phyloP scores from a whole-genome alignment of 2,113 vertebrate genomes.

The Myocastor coypus region DNA sequence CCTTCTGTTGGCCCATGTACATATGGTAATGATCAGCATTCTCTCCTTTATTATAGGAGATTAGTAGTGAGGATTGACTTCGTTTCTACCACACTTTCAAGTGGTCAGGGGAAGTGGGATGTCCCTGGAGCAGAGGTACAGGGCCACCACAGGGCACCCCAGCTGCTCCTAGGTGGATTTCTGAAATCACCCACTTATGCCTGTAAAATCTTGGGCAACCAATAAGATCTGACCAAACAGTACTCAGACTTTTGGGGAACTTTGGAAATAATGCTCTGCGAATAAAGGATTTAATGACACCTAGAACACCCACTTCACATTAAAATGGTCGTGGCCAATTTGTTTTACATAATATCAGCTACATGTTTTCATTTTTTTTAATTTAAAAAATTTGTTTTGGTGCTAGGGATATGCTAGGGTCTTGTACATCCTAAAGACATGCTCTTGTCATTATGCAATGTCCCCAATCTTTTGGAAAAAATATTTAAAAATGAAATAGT shows the following conservation, averaged over 20 bases:
- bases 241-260: not conserved
- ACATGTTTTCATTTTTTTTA: not conserved
- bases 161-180: not conserved
- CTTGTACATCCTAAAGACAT: too few relatives aligned
- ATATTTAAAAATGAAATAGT: not conserved
- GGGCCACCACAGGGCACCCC: not conserved
- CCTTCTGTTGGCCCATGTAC: not conserved
- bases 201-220: not conserved
- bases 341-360: not conserved
- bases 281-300: not conserved
- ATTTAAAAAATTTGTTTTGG: not conserved
- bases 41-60: not conserved
- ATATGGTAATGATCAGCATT: not conserved
- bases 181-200: not conserved
- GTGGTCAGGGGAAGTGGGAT: not conserved
- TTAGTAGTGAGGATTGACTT: not conserved
- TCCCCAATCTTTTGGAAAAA: not conserved
- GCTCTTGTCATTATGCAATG: not conserved
- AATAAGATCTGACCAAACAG: not conserved
- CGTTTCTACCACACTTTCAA: not conserved
- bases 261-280: not conserved
- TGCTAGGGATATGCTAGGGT: not conserved
- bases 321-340: not conserved
- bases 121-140: not conserved
- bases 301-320: not conserved